Evolutionary conservation across 2,797 vertebrate genomes (phyloP), one percentile per base, ranked within the genome.

Genomic region (Hemibagrus guttatus): DNA sequence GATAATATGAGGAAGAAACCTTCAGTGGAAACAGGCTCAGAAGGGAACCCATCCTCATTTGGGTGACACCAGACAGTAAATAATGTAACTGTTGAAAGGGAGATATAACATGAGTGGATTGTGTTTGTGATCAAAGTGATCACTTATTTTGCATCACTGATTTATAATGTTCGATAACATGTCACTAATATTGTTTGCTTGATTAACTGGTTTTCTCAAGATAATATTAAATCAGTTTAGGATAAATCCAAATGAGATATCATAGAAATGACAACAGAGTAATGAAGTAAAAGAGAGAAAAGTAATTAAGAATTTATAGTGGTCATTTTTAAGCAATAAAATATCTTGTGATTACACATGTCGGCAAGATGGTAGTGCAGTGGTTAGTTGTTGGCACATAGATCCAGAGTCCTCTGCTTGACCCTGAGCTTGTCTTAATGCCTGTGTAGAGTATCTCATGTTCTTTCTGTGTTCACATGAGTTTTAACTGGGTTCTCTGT

Each of bases 221-320:
- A 66, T 66, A 66, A 66, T 66, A 66, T 66, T 66, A 66, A 66
- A 66, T 31, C n/a, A 66, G n/a, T 1, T 66, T 66, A 66, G 63
- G 4, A 66, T 66, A 14, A 28, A 6, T 28, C n/a, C 13, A 14
- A 13, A 66, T 66, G 0, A 28, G n/a, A 66, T 66, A 28, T 28
- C 4, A 49, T 1, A 13, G 26, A 31, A 13, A 28, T 66, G 63
- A 66, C 26, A 28, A 63, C 8, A 63, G 4, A 14, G 13, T 31
- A 14, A 66, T 28, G 28, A 64, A 28, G 7, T 49, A 49, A 49
- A 8, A 49, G 46, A 49, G 46, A 7, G 63, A 66, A 63, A n/a
- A 63, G 61, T 63, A n/a, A 63, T 63, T 63, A 63, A n/a, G 26
- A 0, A 66, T 28, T 66, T 28, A 28, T 66, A n/a, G 28, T 66